phyloP scores from a whole-genome alignment of 2,113 vertebrate species.

The Centrocercus urophasianus region DNA sequence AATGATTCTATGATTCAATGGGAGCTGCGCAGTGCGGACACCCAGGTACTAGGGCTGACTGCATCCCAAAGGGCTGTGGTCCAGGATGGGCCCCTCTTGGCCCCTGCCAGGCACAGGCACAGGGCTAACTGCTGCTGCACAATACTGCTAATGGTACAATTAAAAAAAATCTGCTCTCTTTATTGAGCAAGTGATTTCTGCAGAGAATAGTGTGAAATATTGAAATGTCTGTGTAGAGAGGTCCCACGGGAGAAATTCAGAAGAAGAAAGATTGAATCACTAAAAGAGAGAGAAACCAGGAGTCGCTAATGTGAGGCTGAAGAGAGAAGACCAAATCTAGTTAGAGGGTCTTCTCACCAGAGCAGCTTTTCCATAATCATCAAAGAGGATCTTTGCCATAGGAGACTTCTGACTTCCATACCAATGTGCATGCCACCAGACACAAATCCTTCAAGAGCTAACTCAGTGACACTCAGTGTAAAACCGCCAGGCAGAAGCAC shows the following conservation, averaged over 20 bases:
- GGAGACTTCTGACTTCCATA: slow-evolving; percentile 44
- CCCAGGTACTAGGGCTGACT: background rate
- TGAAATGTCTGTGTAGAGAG: slow-evolving; percentile 47
- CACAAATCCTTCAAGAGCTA: slow-evolving; percentile 68
- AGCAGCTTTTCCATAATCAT: slow-evolving; percentile 41
- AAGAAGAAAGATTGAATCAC: slow-evolving; percentile 62
- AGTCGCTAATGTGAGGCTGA: slow-evolving; percentile 33
- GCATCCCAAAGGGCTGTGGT: background rate
- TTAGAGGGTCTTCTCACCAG: slow-evolving; percentile 60
- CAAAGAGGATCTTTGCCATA: slow-evolving; percentile 52
- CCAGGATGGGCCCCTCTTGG: background rate
- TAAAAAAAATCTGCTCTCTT: slow-evolving; percentile 31
- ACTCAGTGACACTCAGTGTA: slow-evolving; percentile 58
- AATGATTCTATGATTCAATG: background rate
- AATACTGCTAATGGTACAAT: background rate
- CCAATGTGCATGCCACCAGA: slow-evolving; percentile 65
- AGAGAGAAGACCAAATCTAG: slow-evolving; percentile 45
- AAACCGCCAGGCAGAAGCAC: slow-evolving; percentile 26
- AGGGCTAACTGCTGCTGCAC: background rate
- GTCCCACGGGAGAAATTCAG: slow-evolving; percentile 56
- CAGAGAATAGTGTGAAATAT: slow-evolving; percentile 40
- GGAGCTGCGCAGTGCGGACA: rapidly evolving
- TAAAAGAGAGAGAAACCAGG: slow-evolving; percentile 55
- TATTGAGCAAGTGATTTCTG: slow-evolving; percentile 61
- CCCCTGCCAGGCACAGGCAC: rapidly evolving